A percentile compares a stretch with the other conserved stretches of the same genome.
Conservation (phyloP, 2,888 invertebrate genomes). For the Dryocosmus kuriphilus region DNA sequence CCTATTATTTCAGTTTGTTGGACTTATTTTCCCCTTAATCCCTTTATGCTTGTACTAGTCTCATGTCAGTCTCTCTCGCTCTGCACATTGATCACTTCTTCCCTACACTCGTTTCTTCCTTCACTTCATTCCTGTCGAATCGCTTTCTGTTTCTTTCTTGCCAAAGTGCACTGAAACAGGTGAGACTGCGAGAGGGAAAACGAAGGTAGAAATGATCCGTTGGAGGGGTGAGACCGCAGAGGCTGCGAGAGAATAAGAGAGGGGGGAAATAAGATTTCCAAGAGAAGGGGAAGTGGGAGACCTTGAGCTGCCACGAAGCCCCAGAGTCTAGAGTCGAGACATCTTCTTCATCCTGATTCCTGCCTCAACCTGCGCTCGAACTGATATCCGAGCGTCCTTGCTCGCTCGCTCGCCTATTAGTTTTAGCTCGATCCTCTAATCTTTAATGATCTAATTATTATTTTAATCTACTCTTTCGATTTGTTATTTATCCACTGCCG, state of each 20-base stretch:
- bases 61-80: conserved; percentile 12
- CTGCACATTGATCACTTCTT: background rate
- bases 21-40: conserved; percentile 46
- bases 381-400: conserved; percentile 56
- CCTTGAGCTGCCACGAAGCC: conserved; percentile 77
- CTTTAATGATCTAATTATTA: too few species aligned
- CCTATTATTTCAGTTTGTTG: conserved; percentile 77
- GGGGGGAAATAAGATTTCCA: conserved; percentile 57
- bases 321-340: too few species aligned
- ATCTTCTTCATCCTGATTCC: conserved; percentile 76
- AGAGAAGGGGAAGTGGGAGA: conserved; percentile 73
- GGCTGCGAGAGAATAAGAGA: conserved; percentile 41
- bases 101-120: background rate
- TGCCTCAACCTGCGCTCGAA: conserved; percentile 68
- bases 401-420: conserved; percentile 43
- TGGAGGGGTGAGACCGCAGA: conserved; percentile 42
- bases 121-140: conserved; percentile 27
- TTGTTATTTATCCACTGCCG: background rate
- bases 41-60: background rate
- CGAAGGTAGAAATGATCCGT: conserved; percentile 42
- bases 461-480: conserved; percentile 35
- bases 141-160: conserved; percentile 43
- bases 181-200: conserved; percentile 41
- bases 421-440: conserved; percentile 51
- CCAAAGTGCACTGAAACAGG: background rate